These are phyloP conservation scores for Ceratotherium simum DNA, from an alignment of 2,113 vertebrate genomes.

Conservation along the genomic window DNA sequence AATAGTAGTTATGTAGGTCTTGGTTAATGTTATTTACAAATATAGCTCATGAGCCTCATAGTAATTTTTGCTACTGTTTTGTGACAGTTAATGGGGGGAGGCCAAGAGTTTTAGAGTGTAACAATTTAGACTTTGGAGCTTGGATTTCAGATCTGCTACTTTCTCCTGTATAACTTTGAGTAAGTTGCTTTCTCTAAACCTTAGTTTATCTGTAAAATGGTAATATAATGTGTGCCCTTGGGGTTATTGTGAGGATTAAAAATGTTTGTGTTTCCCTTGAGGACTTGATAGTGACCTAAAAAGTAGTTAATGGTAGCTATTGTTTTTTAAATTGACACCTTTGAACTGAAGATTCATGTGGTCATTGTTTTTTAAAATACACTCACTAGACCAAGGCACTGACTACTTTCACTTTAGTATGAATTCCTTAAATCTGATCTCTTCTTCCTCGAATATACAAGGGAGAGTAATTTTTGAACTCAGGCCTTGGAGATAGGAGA, in stretches of 20 bases:
- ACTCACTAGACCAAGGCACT: neutral
- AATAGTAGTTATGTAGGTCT: neutral
- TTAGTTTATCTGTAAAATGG: neutral
- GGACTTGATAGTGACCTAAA: neutral
- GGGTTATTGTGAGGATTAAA: neutral
- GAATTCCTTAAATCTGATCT: neutral
- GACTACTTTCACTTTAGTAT: neutral
- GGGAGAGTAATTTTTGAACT: neutral
- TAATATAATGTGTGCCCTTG: neutral
- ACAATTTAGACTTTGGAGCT: neutral
- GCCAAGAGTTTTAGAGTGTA: neutral
- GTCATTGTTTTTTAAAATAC: neutral
- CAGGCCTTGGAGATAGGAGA: neutral
- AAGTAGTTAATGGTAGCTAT: neutral
- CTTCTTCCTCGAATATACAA: neutral
- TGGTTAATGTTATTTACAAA: neutral
- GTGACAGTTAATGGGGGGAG: neutral
- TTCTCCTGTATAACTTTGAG: neutral
- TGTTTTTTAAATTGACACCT: neutral
- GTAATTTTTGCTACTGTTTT: neutral
- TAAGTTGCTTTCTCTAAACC: slow-evolving; percentile 14
- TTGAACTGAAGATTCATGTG: neutral
- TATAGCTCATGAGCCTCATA: neutral
- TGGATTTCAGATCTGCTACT: neutral
- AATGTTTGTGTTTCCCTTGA: neutral